Conservation (phyloP, 1,140 invertebrate species). For the Dinoponera quadriceps region DNA sequence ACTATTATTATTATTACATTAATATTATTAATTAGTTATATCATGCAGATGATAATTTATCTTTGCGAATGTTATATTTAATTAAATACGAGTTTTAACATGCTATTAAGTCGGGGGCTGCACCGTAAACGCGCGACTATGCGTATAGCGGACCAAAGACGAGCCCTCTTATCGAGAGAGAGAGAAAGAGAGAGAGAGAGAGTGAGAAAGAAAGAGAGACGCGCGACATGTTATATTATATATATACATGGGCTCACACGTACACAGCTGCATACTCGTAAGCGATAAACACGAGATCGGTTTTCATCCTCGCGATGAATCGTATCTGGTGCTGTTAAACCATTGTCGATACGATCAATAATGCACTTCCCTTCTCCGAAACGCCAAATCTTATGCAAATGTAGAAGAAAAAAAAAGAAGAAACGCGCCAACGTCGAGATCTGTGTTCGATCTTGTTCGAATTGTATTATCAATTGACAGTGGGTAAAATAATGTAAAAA, state of each 20-base stretch:
- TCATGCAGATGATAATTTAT: constrained; percentile 77
- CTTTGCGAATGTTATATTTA: constrained; percentile 77
- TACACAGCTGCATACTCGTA: constrained; percentile 73
- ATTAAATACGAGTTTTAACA: constrained; percentile 76
- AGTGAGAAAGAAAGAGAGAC: too few species aligned
- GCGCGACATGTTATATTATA: constrained; percentile 49
- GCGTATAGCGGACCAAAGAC: constrained; percentile 82
- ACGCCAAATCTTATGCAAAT: constrained; percentile 57
- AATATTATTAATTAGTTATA: constrained; percentile 75
- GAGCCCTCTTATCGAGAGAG: constrained; percentile 73
- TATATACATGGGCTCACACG: constrained; percentile 63
- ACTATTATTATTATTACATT: constrained; percentile 74
- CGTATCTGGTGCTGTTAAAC: constrained; percentile 48
- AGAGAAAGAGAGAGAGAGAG: too few species aligned
- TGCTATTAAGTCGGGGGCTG: constrained; percentile 75
- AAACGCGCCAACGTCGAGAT: background rate
- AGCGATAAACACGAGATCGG: constrained; percentile 39
- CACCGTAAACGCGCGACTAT: constrained; percentile 73
- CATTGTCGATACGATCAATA: constrained; percentile 45
- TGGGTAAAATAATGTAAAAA: constrained; percentile 6
- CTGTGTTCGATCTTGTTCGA: background rate
- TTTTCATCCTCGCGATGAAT: constrained; percentile 40
- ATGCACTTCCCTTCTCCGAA: constrained; percentile 65
- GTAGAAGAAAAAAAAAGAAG: background rate
- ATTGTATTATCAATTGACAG: constrained; percentile 19